Evolutionary conservation across 2,113 vertebrate genomes (phyloP).

Genomic region (Gymnorhina tibicen): DNA sequence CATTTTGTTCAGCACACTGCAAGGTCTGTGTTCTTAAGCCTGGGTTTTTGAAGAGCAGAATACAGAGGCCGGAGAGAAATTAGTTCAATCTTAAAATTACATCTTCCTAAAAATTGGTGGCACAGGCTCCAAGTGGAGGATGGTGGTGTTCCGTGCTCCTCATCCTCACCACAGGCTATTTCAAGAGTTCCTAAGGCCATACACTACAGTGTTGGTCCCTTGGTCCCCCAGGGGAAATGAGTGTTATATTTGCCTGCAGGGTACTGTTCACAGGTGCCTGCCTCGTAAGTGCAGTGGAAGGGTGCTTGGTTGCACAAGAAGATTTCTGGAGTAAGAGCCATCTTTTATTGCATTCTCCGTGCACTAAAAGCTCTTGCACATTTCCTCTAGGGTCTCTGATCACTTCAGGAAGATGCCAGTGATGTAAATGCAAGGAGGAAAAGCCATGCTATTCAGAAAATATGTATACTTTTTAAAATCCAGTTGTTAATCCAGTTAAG

Average conservation of each 20-base stretch:
- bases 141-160: fast-evolving
- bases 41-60: background rate
- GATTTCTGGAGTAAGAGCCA: background rate
- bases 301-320: background rate
- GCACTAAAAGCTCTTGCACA: background rate
- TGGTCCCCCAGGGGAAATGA: background rate
- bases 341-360: background rate
- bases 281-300: fast-evolving
- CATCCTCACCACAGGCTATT: fast-evolving
- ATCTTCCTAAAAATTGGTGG: background rate
- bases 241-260: fast-evolving
- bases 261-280: background rate
- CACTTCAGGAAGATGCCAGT: background rate
- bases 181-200: background rate
- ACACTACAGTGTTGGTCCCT: background rate
- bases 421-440: background rate
- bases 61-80: background rate
- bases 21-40: background rate
- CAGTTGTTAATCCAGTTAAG: background rate
- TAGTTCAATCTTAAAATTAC: background rate
- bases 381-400: background rate
- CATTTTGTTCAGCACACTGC: background rate
- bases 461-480: background rate
- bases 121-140: background rate
- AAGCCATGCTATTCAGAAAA: background rate